phyloP scores from a whole-genome alignment of 2,797 vertebrate genomes.

The Manis crassicaudata region DNA sequence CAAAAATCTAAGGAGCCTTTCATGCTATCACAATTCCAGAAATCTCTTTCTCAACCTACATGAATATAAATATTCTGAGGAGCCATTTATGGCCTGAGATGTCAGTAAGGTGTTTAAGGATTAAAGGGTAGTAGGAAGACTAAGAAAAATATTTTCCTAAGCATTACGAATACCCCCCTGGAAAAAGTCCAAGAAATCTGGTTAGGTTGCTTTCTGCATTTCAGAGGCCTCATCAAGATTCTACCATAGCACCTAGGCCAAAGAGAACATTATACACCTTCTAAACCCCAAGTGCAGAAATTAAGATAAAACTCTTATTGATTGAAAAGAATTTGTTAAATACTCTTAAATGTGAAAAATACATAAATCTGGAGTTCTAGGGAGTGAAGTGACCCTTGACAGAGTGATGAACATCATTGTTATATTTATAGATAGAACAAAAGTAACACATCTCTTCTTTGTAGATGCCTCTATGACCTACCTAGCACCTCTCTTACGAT shows the following conservation, averaged over 20 bases:
- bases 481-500: neutral
- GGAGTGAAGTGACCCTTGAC: neutral
- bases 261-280: neutral
- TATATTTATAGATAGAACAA: conserved; percentile 5
- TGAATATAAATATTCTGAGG: neutral
- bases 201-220: neutral
- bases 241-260: neutral
- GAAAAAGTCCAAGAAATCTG: neutral
- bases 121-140: neutral
- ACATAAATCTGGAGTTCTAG: neutral
- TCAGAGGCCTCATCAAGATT: neutral
- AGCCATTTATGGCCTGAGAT: neutral
- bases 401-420: neutral
- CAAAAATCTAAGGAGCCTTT: neutral
- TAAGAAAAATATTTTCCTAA: conserved; percentile 7
- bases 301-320: neutral
- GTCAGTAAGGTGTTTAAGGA: neutral
- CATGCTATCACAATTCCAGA: neutral
- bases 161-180: conserved; percentile 27
- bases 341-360: neutral
- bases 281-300: neutral
- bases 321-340: conserved; percentile 33
- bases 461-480: neutral
- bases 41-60: neutral
- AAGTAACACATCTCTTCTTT: neutral